phyloP scores from a whole-genome alignment of 1,140 invertebrate genomes.

The Plectrocnemia conspersa region DNA sequence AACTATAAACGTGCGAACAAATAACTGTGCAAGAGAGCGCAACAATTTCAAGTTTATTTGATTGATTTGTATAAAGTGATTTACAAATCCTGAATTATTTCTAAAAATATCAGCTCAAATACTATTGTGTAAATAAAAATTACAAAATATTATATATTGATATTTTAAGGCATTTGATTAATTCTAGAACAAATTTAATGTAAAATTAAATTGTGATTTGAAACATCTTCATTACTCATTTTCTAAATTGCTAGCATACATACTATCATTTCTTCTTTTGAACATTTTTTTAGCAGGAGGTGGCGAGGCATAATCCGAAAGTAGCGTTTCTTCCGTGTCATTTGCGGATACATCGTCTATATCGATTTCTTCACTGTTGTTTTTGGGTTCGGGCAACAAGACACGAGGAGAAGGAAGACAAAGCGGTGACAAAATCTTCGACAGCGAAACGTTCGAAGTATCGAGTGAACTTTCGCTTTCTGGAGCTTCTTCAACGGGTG shows the following conservation, averaged over 20 bases:
- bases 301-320: conserved; percentile 21
- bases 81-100: no score
- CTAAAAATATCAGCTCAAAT: no score
- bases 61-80: no score
- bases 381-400: conserved; percentile 11
- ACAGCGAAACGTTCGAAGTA: conserved; percentile 40
- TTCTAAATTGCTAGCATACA: conserved; percentile 41
- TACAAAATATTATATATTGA: no score
- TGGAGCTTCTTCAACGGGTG: not conserved
- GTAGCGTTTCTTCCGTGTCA: conserved; percentile 10
- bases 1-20: no score
- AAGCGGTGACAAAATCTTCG: conserved; percentile 3
- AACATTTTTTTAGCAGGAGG: conserved; percentile 44
- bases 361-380: not conserved
- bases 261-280: conserved; percentile 46
- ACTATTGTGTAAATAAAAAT: no score
- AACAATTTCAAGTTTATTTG: no score
- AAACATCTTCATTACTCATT: conserved; percentile 24
- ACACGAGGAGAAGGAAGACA: conserved; percentile 19
- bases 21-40: no score
- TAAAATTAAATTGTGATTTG: no score
- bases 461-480: conserved; percentile 9
- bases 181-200: no score
- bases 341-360: not conserved
- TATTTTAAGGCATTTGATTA: no score